Base-by-base conservation (phyloP, 2,797 vertebrate species). In the Neostethus bicornis region DNA sequence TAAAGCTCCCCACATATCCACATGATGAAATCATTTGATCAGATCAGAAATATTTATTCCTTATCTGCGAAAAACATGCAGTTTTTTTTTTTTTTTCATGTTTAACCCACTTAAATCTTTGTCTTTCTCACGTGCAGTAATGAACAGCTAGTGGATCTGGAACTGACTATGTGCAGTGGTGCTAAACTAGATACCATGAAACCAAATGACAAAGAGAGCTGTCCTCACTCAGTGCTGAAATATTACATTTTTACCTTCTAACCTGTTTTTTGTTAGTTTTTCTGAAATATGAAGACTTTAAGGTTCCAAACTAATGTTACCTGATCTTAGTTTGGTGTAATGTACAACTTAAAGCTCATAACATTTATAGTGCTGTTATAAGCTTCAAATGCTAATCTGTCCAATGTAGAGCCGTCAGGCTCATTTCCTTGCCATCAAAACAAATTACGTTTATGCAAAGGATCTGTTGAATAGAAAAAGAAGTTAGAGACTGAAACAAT, bases 401-500 rank as follows among this genome's bases (percentile, higher is more conserved):
- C n/a, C n/a, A n/a, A n/a, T n/a, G n/a, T n/a, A n/a, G n/a, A n/a
- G n/a, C n/a, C n/a, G n/a, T n/a, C n/a, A 16, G 9, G 37, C 7
- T 19, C 10, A 4, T 39, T 19, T 39, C 17, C 9, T 35, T 21
- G 3, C 51, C 12, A 42, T 14, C 6, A 35, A 29, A 39, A 53
- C 1, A 42, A 62, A 63, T 3, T 5, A 0, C 8, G 3, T 20
- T 17, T 10, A 34, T 51, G 24, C 34, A 21, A 25, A 51, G 63
- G 19, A 57, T 75, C 20, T 4, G 24, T 7, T 46, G 3, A 63
- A 61, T 61, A 64, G 21, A 51, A 60, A 57, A 7, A 45, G 52
- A 44, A 32, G 41, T 35, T 13, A n/a, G 23, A 55, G 32, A 29
- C 59, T 21, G 21, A 43, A 46, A 56, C 37, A 44, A 19, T 13